A percentile compares a stretch with the other conserved stretches of the same genome.
phyloP scores from a whole-genome alignment of 2,113 vertebrate species.

The Poeciliopsis turrubarensis region DNA sequence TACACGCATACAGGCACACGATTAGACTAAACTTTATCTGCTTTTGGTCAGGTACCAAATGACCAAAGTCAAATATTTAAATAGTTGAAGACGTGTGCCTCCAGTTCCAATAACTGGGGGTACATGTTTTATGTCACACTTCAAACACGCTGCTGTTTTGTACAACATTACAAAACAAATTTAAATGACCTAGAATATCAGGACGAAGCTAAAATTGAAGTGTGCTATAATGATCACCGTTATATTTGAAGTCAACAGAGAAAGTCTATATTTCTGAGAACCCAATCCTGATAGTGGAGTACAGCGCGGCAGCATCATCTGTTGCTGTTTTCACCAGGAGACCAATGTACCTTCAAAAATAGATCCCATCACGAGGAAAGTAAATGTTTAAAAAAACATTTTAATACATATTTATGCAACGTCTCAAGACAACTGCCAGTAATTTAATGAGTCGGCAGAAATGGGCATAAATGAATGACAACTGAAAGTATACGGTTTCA shows the following conservation, averaged over 20 bases:
- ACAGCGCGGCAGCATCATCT: background rate
- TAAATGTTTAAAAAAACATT: too few relatives aligned
- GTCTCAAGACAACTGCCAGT: background rate
- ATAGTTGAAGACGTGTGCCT: too few relatives aligned
- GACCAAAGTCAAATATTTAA: too few relatives aligned
- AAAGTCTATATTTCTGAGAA: background rate
- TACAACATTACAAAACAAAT: background rate
- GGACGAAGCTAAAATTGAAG: background rate
- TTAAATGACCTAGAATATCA: too few relatives aligned
- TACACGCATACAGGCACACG: too few relatives aligned
- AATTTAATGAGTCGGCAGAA: background rate
- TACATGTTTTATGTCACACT: background rate
- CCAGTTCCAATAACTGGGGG: background rate
- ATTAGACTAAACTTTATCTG: too few relatives aligned
- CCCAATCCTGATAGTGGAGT: background rate
- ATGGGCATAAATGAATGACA: background rate
- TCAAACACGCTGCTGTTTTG: background rate
- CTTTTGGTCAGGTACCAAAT: too few relatives aligned
- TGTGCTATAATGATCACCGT: background rate
- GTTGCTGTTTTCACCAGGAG: background rate
- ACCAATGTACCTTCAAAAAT: background rate
- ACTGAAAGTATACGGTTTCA: background rate
- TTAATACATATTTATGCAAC: background rate
- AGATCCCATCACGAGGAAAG: background rate
- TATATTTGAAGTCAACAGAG: background rate